Evolutionary conservation across 2,888 invertebrate genomes (phyloP).

Genomic region (Synanthedon vespiformis): DNA sequence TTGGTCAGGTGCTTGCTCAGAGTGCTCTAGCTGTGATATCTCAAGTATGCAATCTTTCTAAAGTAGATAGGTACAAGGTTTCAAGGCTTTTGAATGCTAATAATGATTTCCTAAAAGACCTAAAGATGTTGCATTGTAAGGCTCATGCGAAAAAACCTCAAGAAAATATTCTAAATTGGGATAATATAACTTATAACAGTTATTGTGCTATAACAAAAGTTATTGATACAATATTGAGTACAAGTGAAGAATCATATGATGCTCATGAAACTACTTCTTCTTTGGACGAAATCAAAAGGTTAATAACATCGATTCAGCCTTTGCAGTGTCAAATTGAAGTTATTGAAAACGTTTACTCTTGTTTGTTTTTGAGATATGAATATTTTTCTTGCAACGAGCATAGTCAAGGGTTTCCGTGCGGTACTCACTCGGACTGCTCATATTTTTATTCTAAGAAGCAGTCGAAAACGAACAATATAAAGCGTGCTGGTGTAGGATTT

Average conservation of each 20-base stretch:
- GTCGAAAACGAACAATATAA: slow-evolving; percentile 24
- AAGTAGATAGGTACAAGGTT: slow-evolving; percentile 62
- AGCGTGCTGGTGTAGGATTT: slow-evolving; percentile 54
- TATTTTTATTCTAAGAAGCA: slow-evolving; percentile 62
- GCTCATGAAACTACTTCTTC: slow-evolving; percentile 44
- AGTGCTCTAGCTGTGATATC: slow-evolving; percentile 63
- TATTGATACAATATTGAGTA: slow-evolving; percentile 57
- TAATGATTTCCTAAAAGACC: slow-evolving; percentile 51
- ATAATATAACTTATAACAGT: slow-evolving; percentile 60
- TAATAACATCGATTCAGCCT: slow-evolving; percentile 59
- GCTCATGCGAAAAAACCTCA: slow-evolving; percentile 18
- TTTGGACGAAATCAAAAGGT: slow-evolving; percentile 56
- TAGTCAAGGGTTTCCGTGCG: slow-evolving; percentile 51
- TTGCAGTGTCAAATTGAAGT: slow-evolving; percentile 69
- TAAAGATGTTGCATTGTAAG: slow-evolving; percentile 34
- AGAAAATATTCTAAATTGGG: slow-evolving; percentile 39
- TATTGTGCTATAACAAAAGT: slow-evolving; percentile 64
- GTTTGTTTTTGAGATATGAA: slow-evolving; percentile 76
- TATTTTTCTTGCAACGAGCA: slow-evolving; percentile 69
- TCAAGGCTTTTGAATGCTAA: slow-evolving; percentile 56
- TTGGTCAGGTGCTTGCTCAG: slow-evolving; percentile 52
- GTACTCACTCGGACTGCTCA: slow-evolving; percentile 60
- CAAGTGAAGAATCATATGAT: slow-evolving; percentile 36
- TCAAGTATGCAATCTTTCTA: slow-evolving; percentile 60
- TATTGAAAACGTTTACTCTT: slow-evolving; percentile 78